phyloP scores from a whole-genome alignment of 1,140 invertebrate genomes.

The Eupeodes corollae region DNA sequence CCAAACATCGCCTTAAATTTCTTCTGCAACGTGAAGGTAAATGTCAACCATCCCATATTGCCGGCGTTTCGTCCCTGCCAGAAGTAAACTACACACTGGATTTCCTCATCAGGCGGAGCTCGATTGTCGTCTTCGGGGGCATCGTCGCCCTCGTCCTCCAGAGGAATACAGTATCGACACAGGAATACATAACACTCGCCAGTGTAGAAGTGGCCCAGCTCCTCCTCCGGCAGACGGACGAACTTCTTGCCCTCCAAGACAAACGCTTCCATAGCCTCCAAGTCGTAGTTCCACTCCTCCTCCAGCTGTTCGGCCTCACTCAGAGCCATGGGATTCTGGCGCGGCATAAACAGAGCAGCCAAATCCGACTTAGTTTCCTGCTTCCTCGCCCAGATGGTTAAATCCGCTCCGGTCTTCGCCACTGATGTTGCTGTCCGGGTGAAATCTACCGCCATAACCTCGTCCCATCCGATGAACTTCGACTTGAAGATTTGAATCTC shows the following conservation, averaged over 20 bases:
- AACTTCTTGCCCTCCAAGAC: conserved; percentile 97
- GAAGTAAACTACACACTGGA: conserved; percentile 96
- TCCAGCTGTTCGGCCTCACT: conserved; percentile 83
- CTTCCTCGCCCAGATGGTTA: conserved; percentile 83
- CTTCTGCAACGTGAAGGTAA: conserved; percentile 95
- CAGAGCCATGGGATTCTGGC: conserved; percentile 77
- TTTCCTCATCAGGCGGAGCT: conserved; percentile 68
- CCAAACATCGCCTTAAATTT: conserved; percentile 95
- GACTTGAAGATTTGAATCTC: conserved; percentile 88
- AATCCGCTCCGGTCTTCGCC: conserved; percentile 87
- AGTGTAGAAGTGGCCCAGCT: conserved; percentile 87
- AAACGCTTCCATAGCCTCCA: conserved; percentile 95
- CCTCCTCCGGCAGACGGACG: conserved; percentile 87
- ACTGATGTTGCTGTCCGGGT: conserved; percentile 97
- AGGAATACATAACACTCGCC: conserved; percentile 97
- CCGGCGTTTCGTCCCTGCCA: conserved; percentile 96
- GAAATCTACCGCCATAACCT: conserved; percentile 98
- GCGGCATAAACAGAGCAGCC: conserved; percentile 87
- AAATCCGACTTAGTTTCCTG: conserved; percentile 86
- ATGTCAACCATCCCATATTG: conserved; percentile 99
- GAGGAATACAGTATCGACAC: conserved; percentile 84
- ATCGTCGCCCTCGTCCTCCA: conserved; percentile 39
- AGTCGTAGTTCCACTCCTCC: conserved; percentile 91
- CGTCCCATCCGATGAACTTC: conserved; percentile 97
- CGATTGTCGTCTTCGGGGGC: conserved; percentile 46